These are phyloP conservation scores for Tarsius wallacei DNA, from an alignment of 2,797 vertebrate genomes.

Conservation along the genomic window DNA sequence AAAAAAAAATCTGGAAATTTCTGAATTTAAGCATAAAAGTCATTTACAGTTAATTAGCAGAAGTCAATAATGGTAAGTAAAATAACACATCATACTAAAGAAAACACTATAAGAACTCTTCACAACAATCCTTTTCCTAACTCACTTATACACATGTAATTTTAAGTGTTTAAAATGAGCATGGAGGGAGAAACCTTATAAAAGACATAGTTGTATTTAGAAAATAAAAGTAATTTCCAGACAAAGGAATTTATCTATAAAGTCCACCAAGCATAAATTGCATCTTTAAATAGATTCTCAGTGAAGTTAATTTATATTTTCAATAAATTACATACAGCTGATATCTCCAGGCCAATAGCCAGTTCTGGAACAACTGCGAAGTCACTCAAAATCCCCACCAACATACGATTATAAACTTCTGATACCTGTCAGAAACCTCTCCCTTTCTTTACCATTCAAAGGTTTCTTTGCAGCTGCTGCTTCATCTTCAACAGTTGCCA, in stretches of 20 bases:
- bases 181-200: not conserved
- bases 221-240: not conserved
- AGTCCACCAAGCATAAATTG: not conserved
- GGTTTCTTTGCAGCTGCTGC: constrained; percentile 96
- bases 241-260: not conserved
- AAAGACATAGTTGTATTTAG: not conserved
- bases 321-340: constrained; percentile 71
- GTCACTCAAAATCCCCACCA: constrained; percentile 74
- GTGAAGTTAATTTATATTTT: constrained; percentile 34
- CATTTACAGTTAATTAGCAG: not conserved
- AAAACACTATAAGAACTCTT: not conserved
- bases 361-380: constrained; percentile 61
- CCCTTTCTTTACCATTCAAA: constrained; percentile 97
- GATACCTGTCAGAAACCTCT: constrained; percentile 95
- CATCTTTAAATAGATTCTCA: constrained; percentile 16
- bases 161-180: not conserved
- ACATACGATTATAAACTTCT: constrained; percentile 65
- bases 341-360: constrained; percentile 41
- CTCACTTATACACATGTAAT: not conserved
- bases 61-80: not conserved
- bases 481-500: constrained; percentile 98
- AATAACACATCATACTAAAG: not conserved
- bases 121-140: not conserved
- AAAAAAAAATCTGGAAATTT: not conserved
- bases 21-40: not conserved